Percentiles rank a stretch among this genome's conserved stretches.
These are phyloP conservation scores for Crocidura indochinensis DNA, from an alignment of 2,797 vertebrate species.

Conservation along the genomic window DNA sequence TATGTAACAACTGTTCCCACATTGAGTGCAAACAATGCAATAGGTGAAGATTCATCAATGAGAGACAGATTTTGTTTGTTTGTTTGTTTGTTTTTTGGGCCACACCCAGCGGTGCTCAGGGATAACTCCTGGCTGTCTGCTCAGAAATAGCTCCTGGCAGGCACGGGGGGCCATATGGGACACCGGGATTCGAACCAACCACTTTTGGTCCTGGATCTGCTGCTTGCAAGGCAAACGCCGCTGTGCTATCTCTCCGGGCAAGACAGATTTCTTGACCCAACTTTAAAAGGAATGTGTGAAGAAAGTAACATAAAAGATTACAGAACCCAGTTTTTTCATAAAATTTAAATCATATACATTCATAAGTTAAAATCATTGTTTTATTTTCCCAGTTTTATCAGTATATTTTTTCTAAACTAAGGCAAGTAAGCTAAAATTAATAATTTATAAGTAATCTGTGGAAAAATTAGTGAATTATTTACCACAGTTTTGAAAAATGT, in stretches of 20 bases:
- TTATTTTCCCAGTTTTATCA: constrained; percentile 83
- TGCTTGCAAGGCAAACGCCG: too few relatives aligned
- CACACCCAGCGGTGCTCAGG: too few relatives aligned
- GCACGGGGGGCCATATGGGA: too few relatives aligned
- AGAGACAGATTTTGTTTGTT: too few relatives aligned
- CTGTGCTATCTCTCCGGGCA: too few relatives aligned
- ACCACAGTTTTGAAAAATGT: constrained; percentile 91
- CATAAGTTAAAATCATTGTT: constrained; percentile 85
- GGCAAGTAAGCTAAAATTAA: constrained; percentile 92
- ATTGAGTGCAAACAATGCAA: constrained; percentile 82
- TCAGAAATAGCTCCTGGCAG: too few relatives aligned
- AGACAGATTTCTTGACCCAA: constrained; percentile 53
- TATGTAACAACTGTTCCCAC: constrained; percentile 89
- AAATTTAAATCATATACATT: constrained; percentile 81
- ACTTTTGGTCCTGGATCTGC: too few relatives aligned
- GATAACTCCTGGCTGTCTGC: too few relatives aligned
- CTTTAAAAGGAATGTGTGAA: constrained; percentile 75
- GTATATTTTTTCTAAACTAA: constrained; percentile 90
- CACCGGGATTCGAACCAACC: too few relatives aligned
- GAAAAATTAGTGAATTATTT: constrained; percentile 91
- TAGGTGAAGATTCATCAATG: not conserved
- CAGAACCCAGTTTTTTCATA: constrained; percentile 83
- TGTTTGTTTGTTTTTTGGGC: too few relatives aligned
- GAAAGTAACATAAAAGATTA: constrained; percentile 78
- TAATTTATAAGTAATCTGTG: constrained; percentile 93